Conservation (phyloP, 1,140 invertebrate species). For the Panagrolaimus sp. region DNA sequence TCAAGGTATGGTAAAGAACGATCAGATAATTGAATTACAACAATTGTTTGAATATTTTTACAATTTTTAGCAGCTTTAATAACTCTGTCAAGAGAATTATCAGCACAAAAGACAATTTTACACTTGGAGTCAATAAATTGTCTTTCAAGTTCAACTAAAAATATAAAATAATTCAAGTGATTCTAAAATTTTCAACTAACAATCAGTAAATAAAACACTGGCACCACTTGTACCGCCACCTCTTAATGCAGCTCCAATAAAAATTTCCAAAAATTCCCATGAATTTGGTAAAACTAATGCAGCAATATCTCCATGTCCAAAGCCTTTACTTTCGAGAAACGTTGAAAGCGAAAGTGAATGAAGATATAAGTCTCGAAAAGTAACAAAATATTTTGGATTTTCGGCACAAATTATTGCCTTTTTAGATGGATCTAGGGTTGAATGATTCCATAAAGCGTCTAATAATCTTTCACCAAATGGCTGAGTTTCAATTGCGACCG, state of each 20-base stretch:
- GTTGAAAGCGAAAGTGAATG: slow-evolving; percentile 26
- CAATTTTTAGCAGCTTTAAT: slow-evolving; percentile 30
- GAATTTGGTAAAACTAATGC: slow-evolving; percentile 33
- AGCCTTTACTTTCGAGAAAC: slow-evolving; percentile 28
- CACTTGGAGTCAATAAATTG: slow-evolving; percentile 38
- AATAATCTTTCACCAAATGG: slow-evolving; percentile 26
- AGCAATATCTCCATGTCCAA: slow-evolving; percentile 34
- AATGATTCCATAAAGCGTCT: slow-evolving; percentile 25
- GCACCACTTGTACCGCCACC: slow-evolving; percentile 44
- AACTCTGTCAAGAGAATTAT: slow-evolving; percentile 26
- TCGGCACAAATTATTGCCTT: slow-evolving; percentile 21
- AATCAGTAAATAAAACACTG: slow-evolving; percentile 34
- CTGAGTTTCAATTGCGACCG: slow-evolving; percentile 28
- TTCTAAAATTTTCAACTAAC: too few relatives aligned
- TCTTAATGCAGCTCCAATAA: slow-evolving; percentile 30
- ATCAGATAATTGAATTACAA: slow-evolving; percentile 27
- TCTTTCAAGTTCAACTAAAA: slow-evolving; percentile 40
- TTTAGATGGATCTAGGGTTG: slow-evolving; percentile 21
- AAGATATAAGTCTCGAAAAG: slow-evolving; percentile 16
- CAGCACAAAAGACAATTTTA: slow-evolving; percentile 44
- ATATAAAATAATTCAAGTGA: neutral
- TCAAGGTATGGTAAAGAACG: neutral
- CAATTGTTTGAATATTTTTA: slow-evolving; percentile 31
- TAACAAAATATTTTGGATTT: slow-evolving; percentile 13
- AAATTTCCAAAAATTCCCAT: slow-evolving; percentile 41